These are phyloP conservation scores for Macroramphosus scolopax DNA, from an alignment of 2,797 vertebrate species.

Conservation along the genomic window DNA sequence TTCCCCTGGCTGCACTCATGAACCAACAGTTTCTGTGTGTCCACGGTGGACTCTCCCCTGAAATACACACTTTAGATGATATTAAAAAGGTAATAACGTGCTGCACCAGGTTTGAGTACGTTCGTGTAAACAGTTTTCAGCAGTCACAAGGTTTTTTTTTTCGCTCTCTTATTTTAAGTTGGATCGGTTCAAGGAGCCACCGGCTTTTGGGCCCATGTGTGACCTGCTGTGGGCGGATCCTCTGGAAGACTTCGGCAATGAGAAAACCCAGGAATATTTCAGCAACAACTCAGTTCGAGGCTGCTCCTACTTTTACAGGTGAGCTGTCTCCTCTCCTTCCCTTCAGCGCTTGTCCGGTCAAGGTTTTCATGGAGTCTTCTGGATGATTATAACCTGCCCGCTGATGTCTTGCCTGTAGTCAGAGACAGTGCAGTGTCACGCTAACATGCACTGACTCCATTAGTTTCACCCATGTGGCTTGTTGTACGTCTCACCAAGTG, in stretches of 20 bases:
- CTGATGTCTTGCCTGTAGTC: not conserved
- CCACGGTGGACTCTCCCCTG: slow-evolving; percentile 83
- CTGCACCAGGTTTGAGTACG: not conserved
- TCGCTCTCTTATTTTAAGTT: slow-evolving; percentile 56
- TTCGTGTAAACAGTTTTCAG: too few relatives aligned
- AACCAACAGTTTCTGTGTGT: slow-evolving; percentile 87
- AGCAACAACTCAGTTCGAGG: slow-evolving; percentile 84
- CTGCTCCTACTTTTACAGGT: slow-evolving; percentile 87
- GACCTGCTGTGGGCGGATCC: slow-evolving; percentile 84
- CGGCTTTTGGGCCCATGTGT: slow-evolving; percentile 84
- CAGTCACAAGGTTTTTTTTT: not conserved
- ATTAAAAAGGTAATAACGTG: slow-evolving; percentile 78
- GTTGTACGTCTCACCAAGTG: not conserved
- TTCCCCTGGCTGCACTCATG: slow-evolving; percentile 85
- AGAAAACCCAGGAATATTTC: slow-evolving; percentile 85
- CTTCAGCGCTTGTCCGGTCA: slow-evolving; percentile 3
- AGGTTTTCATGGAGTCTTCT: not conserved
- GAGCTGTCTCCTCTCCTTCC: slow-evolving; percentile 24
- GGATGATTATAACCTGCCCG: not conserved
- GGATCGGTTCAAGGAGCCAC: slow-evolving; percentile 85
- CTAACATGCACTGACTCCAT: not conserved
- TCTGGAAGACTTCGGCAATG: slow-evolving; percentile 84
- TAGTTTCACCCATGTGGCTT: slow-evolving; percentile 8
- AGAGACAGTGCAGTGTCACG: not conserved
- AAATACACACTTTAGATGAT: slow-evolving; percentile 85